phyloP scores from a whole-genome alignment of 2,888 invertebrate genomes.

The Sisyra nigra region DNA sequence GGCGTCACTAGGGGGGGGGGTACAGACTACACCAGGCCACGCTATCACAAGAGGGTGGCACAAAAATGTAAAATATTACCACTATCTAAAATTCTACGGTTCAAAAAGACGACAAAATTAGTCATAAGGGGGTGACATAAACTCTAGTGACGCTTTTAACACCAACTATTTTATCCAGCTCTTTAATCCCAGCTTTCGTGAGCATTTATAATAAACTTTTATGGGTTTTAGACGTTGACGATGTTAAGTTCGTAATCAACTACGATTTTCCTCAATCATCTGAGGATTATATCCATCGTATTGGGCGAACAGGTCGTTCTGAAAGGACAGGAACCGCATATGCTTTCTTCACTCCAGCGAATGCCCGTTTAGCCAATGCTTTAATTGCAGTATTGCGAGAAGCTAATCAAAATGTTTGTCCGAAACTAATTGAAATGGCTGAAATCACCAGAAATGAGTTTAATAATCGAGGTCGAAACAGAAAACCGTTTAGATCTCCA shows the following conservation, averaged over 20 bases:
- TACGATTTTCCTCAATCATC: conserved; percentile 95
- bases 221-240: conserved; percentile 76
- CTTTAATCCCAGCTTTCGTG: neutral
- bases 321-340: conserved; percentile 91
- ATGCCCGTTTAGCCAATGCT: conserved; percentile 83
- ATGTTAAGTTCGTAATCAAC: conserved; percentile 94
- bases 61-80: no score
- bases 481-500: conserved; percentile 7
- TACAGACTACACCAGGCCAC: no score
- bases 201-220: neutral
- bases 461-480: conserved; percentile 19
- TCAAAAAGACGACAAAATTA: no score
- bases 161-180: neutral
- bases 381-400: conserved; percentile 82
- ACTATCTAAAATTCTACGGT: no score
- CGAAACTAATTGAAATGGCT: conserved; percentile 60
- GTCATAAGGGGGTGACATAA: no score
- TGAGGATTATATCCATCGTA: conserved; percentile 96
- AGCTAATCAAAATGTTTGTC: conserved; percentile 80
- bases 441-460: conserved; percentile 31
- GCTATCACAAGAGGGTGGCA: no score
- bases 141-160: no score
- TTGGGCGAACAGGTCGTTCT: conserved; percentile 85
- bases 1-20: no score
- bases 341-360: conserved; percentile 87